Evolutionary conservation across 2,113 vertebrate species (phyloP).

Genomic region (Mormyrus iriodes): DNA sequence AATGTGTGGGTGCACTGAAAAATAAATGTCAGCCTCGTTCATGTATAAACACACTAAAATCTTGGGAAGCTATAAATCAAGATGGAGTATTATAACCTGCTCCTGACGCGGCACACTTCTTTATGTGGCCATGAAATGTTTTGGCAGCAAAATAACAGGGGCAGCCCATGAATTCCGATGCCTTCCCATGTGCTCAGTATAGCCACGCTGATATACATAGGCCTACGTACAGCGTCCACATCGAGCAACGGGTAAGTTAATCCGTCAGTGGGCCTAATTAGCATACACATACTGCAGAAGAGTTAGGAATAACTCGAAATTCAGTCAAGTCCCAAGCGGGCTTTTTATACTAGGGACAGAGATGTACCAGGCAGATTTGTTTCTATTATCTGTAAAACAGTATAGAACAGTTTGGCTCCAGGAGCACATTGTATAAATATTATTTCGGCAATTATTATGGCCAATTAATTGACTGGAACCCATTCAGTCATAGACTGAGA

Average conservation of each 20-base stretch:
- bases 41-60: slow-evolving; percentile 11
- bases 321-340: background rate
- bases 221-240: background rate
- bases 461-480: background rate
- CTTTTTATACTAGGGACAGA: background rate
- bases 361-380: background rate
- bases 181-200: background rate
- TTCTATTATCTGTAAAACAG: slow-evolving; percentile 18
- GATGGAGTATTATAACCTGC: slow-evolving; percentile 9
- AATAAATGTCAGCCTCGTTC: background rate
- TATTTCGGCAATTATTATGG: slow-evolving; percentile 21
- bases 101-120: background rate
- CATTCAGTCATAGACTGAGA: background rate
- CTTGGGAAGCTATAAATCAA: background rate
- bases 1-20: background rate
- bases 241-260: background rate
- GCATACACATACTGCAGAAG: background rate
- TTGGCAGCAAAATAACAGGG: slow-evolving; percentile 11
- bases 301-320: background rate
- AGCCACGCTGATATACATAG: background rate
- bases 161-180: background rate
- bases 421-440: slow-evolving; percentile 10
- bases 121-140: slow-evolving; percentile 10
- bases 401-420: background rate
- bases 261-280: background rate